phyloP scores from a whole-genome alignment of 2,113 vertebrate genomes.

The Calidris pugnax region DNA sequence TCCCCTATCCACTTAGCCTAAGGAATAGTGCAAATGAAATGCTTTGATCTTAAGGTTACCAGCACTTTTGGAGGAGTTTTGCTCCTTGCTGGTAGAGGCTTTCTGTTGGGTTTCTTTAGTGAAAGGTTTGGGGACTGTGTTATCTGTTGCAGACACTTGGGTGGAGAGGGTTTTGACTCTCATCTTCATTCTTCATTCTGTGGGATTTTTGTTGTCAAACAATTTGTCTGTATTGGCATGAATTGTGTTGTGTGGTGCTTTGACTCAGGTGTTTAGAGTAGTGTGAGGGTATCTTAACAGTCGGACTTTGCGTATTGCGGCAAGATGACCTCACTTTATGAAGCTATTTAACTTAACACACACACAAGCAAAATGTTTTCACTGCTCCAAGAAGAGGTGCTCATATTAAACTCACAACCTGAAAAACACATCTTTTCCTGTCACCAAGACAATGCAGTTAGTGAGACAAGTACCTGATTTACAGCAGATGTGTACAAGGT shows the following conservation, averaged over 20 bases:
- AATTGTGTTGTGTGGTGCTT: background rate
- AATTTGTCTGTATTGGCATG: background rate
- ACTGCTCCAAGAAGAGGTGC: background rate
- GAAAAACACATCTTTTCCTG: background rate
- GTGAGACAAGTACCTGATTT: background rate
- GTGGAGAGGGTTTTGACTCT: background rate
- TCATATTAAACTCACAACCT: background rate
- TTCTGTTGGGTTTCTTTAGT: background rate
- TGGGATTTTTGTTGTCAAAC: background rate
- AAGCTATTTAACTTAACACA: background rate
- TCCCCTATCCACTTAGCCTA: background rate
- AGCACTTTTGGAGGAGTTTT: background rate
- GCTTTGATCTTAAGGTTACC: background rate
- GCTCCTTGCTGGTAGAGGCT: background rate
- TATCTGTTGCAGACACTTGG: background rate
- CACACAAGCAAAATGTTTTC: background rate
- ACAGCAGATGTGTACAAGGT: rapidly evolving
- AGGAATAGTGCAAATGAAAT: background rate
- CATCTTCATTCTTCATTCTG: background rate
- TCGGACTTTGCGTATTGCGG: rapidly evolving
- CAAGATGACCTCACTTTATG: background rate
- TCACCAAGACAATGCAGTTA: background rate
- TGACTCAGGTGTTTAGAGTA: background rate
- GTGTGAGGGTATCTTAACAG: background rate
- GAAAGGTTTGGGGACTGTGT: background rate